phyloP scores from a whole-genome alignment of 1,140 invertebrate genomes.

The Bombus vancouverensis region DNA sequence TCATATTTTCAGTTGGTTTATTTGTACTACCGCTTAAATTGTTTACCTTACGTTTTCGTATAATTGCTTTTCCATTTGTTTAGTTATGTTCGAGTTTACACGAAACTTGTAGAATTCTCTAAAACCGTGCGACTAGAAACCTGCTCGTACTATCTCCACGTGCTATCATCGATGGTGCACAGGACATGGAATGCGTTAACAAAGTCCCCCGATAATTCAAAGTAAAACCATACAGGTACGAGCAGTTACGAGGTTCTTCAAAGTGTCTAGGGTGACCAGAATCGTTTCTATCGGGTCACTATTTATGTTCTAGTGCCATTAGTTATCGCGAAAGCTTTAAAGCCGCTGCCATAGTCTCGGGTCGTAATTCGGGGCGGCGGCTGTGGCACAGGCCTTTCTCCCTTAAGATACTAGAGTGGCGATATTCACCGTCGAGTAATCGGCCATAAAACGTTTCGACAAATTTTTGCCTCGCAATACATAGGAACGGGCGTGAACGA shows the following conservation, averaged over 20 bases:
- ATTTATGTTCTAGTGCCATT: conserved; percentile 63
- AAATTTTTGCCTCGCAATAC: background rate
- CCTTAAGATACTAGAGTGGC: background rate
- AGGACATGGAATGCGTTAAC: background rate
- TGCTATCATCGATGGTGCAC: background rate
- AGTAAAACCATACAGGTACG: background rate
- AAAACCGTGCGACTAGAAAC: background rate
- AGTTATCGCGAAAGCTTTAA: conserved; percentile 70
- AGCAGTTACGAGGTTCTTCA: background rate
- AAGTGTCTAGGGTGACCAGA: background rate
- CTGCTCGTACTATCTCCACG: background rate
- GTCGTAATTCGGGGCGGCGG: conserved; percentile 32
- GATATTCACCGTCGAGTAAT: too few species aligned
- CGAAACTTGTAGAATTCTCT: background rate
- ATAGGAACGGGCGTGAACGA: background rate
- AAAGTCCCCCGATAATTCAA: conserved; percentile 24
- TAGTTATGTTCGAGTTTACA: background rate
- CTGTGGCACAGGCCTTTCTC: conserved; percentile 18
- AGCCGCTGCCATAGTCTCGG: conserved; percentile 48
- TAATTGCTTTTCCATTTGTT: background rate
- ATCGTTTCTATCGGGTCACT: background rate
- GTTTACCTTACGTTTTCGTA: background rate
- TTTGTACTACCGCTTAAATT: background rate
- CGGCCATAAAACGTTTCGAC: background rate
- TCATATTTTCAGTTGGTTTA: background rate